These are phyloP conservation scores for Diplogasteroides magnus DNA, from an alignment of 1,140 invertebrate species.

Conservation along the genomic window DNA sequence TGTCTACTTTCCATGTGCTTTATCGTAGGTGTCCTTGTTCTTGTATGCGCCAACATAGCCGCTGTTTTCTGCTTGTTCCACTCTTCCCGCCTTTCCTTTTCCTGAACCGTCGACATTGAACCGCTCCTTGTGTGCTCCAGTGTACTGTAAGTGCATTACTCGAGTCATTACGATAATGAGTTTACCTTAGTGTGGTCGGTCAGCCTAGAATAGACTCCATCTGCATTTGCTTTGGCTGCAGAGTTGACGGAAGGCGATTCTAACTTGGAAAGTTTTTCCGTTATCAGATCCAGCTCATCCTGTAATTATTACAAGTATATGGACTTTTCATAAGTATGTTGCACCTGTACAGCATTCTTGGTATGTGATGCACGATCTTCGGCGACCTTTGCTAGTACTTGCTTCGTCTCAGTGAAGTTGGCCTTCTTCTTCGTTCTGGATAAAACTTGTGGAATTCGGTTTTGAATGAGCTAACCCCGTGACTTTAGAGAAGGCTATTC, in stretches of 20 bases:
- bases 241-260: slow-evolving; percentile 45
- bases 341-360: slow-evolving; percentile 49
- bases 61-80: slow-evolving; percentile 52
- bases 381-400: slow-evolving; percentile 47
- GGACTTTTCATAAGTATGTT: neutral
- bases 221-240: slow-evolving; percentile 46
- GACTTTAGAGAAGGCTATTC: slow-evolving; percentile 55
- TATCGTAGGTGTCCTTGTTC: slow-evolving; percentile 57
- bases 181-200: slow-evolving; percentile 33
- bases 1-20: slow-evolving; percentile 34
- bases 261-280: slow-evolving; percentile 43
- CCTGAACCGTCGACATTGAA: slow-evolving; percentile 58
- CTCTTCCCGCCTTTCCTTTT: slow-evolving; percentile 58
- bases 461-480: slow-evolving; percentile 36
- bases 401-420: slow-evolving; percentile 51
- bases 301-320: slow-evolving; percentile 26
- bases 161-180: slow-evolving; percentile 8
- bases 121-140: slow-evolving; percentile 61
- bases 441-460: neutral
- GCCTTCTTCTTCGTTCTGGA: slow-evolving; percentile 54
- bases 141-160: slow-evolving; percentile 54
- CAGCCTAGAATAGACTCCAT: slow-evolving; percentile 47
- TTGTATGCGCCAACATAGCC: slow-evolving; percentile 62
- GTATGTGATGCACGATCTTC: slow-evolving; percentile 39
- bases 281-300: slow-evolving; percentile 51